Percentiles rank a stretch among this genome's conserved stretches.
Evolutionary conservation across 2,888 invertebrate genomes (phyloP).

Genomic region (Phragmatobia fuliginosa): DNA sequence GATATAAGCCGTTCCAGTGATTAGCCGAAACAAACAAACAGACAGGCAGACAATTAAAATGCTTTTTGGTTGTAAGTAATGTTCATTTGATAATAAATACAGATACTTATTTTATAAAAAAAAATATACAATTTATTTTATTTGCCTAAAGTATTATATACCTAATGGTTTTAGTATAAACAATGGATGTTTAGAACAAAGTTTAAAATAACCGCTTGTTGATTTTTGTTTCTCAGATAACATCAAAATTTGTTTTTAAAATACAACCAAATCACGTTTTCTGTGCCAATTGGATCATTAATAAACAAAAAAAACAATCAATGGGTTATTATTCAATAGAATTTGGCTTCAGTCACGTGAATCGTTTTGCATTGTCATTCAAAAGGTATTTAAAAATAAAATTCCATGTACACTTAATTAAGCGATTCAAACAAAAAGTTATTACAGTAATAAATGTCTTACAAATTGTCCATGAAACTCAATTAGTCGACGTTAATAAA

Average conservation of each 20-base stretch:
- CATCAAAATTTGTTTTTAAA: background rate
- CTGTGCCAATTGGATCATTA: background rate
- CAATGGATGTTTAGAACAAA: background rate
- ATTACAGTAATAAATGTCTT: conserved; percentile 42
- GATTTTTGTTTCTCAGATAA: background rate
- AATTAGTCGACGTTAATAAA: conserved; percentile 42
- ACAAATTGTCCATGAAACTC: conserved; percentile 45
- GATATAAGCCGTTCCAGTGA: no score
- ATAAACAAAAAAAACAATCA: background rate
- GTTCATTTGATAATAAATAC: no score
- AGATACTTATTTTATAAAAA: no score
- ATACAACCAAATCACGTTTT: background rate
- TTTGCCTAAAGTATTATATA: no score
- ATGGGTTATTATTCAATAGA: background rate
- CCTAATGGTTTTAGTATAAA: no score
- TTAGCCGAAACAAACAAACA: no score
- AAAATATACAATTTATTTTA: no score
- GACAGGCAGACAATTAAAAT: no score
- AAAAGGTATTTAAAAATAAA: conserved; percentile 3
- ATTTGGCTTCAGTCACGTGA: no score
- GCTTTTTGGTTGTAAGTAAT: no score
- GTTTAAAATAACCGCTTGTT: background rate
- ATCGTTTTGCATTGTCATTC: background rate
- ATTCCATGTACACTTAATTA: conserved; percentile 23
- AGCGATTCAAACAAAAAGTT: conserved; percentile 36